phyloP scores from a whole-genome alignment of 2,797 vertebrate species.

The Sarcoramphus papa region DNA sequence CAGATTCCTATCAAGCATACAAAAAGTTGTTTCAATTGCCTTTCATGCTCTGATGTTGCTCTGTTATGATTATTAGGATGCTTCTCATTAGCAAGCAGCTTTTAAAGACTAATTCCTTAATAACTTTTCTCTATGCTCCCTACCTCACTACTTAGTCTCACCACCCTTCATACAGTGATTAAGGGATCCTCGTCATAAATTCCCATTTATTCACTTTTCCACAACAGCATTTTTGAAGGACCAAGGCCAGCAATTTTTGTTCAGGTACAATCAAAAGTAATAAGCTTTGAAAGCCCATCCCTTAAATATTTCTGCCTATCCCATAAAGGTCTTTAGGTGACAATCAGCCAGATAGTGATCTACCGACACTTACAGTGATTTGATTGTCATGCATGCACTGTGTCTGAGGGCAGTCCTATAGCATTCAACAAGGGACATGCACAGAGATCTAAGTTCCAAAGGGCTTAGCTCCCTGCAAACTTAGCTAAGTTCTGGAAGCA shows the following conservation, averaged over 20 bases:
- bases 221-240: not conserved
- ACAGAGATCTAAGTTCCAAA: not conserved
- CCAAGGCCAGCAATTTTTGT: not conserved
- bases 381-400: not conserved
- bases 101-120: not conserved
- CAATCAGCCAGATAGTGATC: not conserved
- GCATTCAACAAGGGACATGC: not conserved
- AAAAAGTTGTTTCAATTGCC: not conserved
- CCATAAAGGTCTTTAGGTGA: not conserved
- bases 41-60: slow-evolving; percentile 9
- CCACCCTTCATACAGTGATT: not conserved
- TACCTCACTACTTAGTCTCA: not conserved
- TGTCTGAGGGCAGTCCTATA: not conserved
- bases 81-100: not conserved
- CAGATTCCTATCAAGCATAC: not conserved
- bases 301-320: not conserved
- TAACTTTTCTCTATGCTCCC: not conserved
- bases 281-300: not conserved
- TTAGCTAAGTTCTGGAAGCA: not conserved
- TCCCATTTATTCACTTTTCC: not conserved
- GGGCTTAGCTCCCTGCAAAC: not conserved
- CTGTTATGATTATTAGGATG: not conserved
- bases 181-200: not conserved
- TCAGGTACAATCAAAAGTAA: not conserved
- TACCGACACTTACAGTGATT: not conserved